Conservation (phyloP, 2,113 vertebrate genomes). For the Zootoca vivipara region DNA sequence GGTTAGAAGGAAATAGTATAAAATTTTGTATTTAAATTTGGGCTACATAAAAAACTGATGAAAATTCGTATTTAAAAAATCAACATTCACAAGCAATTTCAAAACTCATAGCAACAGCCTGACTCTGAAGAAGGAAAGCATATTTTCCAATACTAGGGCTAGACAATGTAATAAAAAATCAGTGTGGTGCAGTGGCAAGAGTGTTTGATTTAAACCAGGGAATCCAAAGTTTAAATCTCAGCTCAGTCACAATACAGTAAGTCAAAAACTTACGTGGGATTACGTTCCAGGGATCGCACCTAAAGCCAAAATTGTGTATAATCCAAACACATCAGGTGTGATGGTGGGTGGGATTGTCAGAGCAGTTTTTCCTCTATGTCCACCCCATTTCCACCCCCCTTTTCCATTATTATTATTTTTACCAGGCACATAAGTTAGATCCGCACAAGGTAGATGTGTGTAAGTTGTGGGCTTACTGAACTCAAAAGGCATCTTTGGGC, state of each 20-base stretch:
- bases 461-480: too few species aligned
- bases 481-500: too few species aligned
- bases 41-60: rapidly evolving
- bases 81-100: not conserved
- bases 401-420: too few species aligned
- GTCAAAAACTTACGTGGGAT: too few species aligned
- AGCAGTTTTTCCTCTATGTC: too few species aligned
- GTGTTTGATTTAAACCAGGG: too few species aligned
- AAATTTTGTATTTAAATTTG: not conserved
- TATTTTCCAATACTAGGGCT: not conserved
- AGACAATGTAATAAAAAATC: not conserved
- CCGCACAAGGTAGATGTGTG: too few species aligned
- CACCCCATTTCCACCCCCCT: too few species aligned
- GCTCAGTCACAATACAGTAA: not conserved
- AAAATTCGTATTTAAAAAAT: not conserved
- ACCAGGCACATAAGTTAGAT: not conserved
- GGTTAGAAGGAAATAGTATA: not conserved
- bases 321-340: too few species aligned
- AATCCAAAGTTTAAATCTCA: not conserved
- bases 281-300: too few species aligned
- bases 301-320: too few species aligned
- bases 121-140: not conserved
- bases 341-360: too few species aligned
- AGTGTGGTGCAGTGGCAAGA: not conserved
- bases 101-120: not conserved